A percentile compares a stretch with the other conserved stretches of the same genome.
Conservation (phyloP, 2,888 invertebrate species). For the Drosophila prolongata region DNA sequence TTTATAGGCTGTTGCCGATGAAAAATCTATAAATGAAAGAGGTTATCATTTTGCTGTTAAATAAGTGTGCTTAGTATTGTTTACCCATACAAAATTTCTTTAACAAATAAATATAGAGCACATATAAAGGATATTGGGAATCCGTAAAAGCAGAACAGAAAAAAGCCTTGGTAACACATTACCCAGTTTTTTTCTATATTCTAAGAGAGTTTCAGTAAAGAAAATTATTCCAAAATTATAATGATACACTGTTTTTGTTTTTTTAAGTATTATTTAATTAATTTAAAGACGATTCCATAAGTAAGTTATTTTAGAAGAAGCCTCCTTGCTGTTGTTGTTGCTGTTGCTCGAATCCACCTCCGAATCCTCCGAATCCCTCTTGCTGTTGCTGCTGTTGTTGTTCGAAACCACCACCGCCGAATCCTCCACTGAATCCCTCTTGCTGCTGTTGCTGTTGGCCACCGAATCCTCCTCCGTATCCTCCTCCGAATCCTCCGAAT, state of each 20-base stretch:
- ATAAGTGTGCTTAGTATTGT: no score
- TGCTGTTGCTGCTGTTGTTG: conserved; percentile 24
- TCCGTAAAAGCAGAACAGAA: no score
- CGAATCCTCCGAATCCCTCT: conserved; percentile 18
- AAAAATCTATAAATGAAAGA: no score
- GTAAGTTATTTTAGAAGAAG: conserved; percentile 10
- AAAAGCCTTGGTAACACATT: no score
- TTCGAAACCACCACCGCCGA: conserved; percentile 16
- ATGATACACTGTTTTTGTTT: background rate
- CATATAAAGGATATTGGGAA: no score
- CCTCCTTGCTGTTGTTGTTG: conserved; percentile 28
- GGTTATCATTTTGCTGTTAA: no score
- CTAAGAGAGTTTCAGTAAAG: background rate
- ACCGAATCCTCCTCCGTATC: no score
- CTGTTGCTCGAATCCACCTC: conserved; percentile 17
- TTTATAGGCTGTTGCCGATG: background rate
- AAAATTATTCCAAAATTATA: background rate
- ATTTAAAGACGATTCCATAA: background rate
- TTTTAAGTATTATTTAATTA: background rate
- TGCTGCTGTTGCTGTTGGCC: conserved; percentile 27
- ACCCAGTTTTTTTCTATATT: no score
- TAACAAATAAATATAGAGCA: no score
- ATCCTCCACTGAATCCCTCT: conserved; percentile 14
- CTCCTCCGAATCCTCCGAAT: conserved; percentile 16
- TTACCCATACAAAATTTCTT: no score